Evolutionary conservation across 2,113 vertebrate genomes (phyloP), one percentile per base, ranked within the genome.

Genomic region (Edolisoma coerulescens): DNA sequence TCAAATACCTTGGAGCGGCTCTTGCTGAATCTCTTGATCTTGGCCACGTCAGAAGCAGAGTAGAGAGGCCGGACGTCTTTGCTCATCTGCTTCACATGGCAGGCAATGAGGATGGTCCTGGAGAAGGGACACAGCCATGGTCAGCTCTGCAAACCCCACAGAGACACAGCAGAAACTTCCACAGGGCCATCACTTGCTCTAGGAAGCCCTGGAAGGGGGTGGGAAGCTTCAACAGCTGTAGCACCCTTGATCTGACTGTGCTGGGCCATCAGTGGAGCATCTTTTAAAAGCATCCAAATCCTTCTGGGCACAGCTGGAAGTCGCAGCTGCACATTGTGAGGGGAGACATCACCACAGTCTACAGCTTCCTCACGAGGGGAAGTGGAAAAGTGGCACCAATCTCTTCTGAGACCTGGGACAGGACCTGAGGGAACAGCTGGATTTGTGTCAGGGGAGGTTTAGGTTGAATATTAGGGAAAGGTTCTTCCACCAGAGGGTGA

Each of bases 81-180:
- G 95, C 98, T 99, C 99, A 99, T 99, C 68, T 99, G 98, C 84
- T 99, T 99, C 92, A 99, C 97, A 0, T 99, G 98, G 83, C 99
- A 99, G 70, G 99, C 99, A 3, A 99, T 99, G 97, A 99, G 97
- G 87, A 99, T 98, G 30, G 99, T 99, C 97, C 99, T 99, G 92
- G n/a, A 75, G 23, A 81, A 59, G 42, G 23, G 44, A 89, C 33
- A 57, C 37, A 76, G 64, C 57, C 7, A 7, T 4, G 5, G 28
- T 64, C 32, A 92, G 33, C 33, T 63, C 59, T 63, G 52, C n/a
- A 82, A 79, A 85, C 7, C 57, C 30, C 82, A 49, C 7, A 59
- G 16, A 79, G 26, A 18, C 77, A 71, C 20, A 42, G 27, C 5
- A 85, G 44, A 13, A 76, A 16, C 21, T 44, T 52, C 73, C 59